These are phyloP conservation scores for Hydrophis major DNA, from an alignment of 2,797 vertebrate species.

Conservation along the genomic window DNA sequence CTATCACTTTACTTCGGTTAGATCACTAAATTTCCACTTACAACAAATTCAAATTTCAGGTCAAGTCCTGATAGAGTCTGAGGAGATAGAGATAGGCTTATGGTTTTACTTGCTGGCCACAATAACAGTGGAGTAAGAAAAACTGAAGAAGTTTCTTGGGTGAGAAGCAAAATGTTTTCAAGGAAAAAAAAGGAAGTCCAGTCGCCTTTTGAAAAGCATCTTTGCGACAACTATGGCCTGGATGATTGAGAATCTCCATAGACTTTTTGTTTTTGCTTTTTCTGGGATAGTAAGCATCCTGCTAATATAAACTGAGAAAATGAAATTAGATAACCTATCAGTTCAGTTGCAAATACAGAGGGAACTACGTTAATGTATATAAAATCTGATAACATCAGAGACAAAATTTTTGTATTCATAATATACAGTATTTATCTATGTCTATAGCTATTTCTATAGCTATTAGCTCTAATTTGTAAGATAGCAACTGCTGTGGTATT, in stretches of 20 bases:
- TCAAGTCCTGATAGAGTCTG: background rate
- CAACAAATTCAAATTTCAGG: background rate
- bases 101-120: background rate
- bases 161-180: background rate
- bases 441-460: background rate
- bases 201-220: background rate
- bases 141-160: background rate
- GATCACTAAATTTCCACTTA: background rate
- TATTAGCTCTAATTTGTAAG: slow-evolving; percentile 8
- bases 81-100: background rate
- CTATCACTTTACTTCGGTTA: background rate
- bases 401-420: background rate
- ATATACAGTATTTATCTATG: background rate
- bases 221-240: background rate
- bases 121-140: background rate
- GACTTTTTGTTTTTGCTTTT: background rate
- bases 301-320: background rate
- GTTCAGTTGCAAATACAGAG: background rate
- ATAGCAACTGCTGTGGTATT: slow-evolving; percentile 40
- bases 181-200: background rate
- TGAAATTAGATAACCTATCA: background rate
- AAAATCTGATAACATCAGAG: background rate
- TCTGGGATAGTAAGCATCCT: background rate
- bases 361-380: background rate
- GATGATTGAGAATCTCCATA: background rate